These are phyloP conservation scores for Metridium senile DNA, from an alignment of 92 coral and sea anemone species.

Conservation along the genomic window DNA sequence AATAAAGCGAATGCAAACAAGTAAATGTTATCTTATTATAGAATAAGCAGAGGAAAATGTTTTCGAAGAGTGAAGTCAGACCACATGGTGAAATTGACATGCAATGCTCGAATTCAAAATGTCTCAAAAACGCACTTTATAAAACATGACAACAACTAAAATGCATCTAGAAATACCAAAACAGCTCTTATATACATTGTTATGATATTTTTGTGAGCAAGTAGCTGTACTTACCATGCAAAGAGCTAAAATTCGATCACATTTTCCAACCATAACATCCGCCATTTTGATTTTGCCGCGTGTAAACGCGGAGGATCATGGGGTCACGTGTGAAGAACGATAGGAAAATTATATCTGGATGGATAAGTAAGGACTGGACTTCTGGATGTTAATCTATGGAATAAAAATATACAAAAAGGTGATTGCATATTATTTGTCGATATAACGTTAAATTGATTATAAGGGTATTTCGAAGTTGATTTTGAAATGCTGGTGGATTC, in stretches of 20 bases:
- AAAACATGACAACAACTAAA: not conserved
- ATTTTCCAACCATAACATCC: not conserved
- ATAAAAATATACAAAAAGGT: not conserved
- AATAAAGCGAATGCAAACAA: not conserved
- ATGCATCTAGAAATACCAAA: not conserved
- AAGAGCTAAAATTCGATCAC: not conserved
- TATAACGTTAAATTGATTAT: no score
- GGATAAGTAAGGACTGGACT: not conserved
- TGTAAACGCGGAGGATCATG: conserved; percentile 3
- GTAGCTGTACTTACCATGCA: not conserved
- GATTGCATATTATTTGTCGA: no score
- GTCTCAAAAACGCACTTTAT: not conserved
- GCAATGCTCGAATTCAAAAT: not conserved
- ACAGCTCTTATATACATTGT: not conserved
- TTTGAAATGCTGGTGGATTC: not conserved
- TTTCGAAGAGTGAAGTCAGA: not conserved
- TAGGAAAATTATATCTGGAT: not conserved
- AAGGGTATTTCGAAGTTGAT: no score
- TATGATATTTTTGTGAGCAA: not conserved
- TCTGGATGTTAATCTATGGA: not conserved
- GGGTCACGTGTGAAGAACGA: no score
- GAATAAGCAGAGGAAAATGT: not conserved
- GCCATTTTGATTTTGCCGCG: conserved; percentile 16
- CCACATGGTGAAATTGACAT: not conserved
- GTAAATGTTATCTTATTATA: not conserved